Evolutionary conservation across 2,797 vertebrate genomes (phyloP), one percentile per base, ranked within the genome.

Genomic region (Sphaeramia orbicularis): DNA sequence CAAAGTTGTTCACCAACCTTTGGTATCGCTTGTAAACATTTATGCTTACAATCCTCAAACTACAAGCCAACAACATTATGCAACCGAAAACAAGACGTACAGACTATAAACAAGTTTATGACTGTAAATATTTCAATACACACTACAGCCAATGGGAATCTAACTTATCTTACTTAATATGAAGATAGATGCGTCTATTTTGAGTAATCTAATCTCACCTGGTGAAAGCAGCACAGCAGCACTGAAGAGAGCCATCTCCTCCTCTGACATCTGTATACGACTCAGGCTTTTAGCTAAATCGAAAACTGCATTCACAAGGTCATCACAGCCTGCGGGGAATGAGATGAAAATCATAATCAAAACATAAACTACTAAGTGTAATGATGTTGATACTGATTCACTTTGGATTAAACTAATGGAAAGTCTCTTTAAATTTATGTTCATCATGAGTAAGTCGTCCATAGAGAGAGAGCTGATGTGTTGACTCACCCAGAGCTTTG

Each of bases 201-300:
- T 6, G 24, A 14, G 15, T 35, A 16, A 40, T 42, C 11, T 30
- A 0, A 58, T 76, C 74, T 74, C 19, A 97, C 96, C 96, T 48
- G 96, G 96, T 10, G 96, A 96, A 66, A 98, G 92, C 55, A 98
- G 91, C 56, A 97, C 94, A 0, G 95, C 92, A 0, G 96, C 95
- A 0, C 95, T 95, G 90, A 97, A 97, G 10, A 98, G 92, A 13
- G 96, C 96, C 59, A 96, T 94, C 81, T 97, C 96, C 50, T 97
- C 96, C 0, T 97, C 96, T 0, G 94, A 94, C 63, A 98, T 94
- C 85, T 97, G 95, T 24, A 96, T 82, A 41, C 94, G 94, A 64
- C 94, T 96, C 74, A 97, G 82, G 71, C 91, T 93, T 88, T 94
- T 95, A 14, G 95, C 96, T 35, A 98, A 88, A 83, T 97, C 96